phyloP scores from a whole-genome alignment of 2,113 vertebrate species.

The Arizona elegans region DNA sequence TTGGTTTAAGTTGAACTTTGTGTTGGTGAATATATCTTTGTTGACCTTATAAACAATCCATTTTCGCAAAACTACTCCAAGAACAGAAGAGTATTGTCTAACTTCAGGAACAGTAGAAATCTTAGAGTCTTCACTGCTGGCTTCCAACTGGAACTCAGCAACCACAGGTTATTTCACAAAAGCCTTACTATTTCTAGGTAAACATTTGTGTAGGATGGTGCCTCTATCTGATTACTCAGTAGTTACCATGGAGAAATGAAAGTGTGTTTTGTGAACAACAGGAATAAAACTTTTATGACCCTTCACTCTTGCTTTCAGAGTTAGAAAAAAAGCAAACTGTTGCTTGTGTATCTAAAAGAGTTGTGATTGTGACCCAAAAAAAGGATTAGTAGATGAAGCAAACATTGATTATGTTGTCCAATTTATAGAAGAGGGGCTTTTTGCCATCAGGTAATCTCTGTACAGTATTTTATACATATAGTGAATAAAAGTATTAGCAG shows the following conservation, averaged over 20 bases:
- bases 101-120: background rate
- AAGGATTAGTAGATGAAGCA: background rate
- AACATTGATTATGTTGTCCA: background rate
- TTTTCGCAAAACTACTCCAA: background rate
- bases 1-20: background rate
- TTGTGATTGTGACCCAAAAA: background rate
- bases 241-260: slow-evolving; percentile 41
- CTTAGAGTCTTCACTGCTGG: background rate
- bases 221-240: background rate
- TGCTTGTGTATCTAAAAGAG: background rate
- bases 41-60: background rate
- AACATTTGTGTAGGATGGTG: slow-evolving; percentile 32
- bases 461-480: background rate
- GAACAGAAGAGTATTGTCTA: background rate
- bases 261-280: slow-evolving; percentile 14
- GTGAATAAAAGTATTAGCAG: background rate
- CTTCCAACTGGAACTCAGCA: slow-evolving; percentile 1
- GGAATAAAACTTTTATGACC: slow-evolving; percentile 1
- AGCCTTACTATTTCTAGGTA: slow-evolving; percentile 4
- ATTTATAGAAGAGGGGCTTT: background rate
- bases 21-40: background rate
- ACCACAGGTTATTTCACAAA: slow-evolving; percentile 4
- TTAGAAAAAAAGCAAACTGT: background rate
- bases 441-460: background rate
- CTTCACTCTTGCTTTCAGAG: background rate